Percentiles rank a stretch among this genome's conserved stretches.
Evolutionary conservation across 2,888 invertebrate species (phyloP).

Genomic region (Tipula vernalis): DNA sequence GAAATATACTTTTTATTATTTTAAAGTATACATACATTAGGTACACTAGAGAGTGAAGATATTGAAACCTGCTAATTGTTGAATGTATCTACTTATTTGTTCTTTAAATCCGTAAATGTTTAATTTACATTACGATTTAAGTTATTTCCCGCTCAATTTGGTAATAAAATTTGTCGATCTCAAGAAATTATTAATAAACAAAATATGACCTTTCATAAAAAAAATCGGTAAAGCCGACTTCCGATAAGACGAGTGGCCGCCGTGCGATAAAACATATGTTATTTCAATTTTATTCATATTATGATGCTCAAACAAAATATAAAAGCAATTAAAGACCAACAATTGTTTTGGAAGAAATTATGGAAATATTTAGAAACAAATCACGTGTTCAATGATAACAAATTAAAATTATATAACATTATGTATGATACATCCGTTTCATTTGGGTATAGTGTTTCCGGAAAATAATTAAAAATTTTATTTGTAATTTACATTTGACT

Average conservation of each 20-base stretch:
- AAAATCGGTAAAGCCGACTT: neutral
- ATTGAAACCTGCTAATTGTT: neutral
- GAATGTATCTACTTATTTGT: neutral
- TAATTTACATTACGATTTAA: neutral
- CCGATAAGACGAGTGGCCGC: neutral
- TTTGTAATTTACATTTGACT: neutral
- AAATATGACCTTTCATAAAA: neutral
- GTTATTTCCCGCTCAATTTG: neutral
- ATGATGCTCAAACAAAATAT: neutral
- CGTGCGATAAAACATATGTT: neutral
- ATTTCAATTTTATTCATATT: neutral
- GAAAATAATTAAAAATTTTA: neutral
- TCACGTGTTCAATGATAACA: neutral
- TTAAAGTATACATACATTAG: neutral
- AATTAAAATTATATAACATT: neutral
- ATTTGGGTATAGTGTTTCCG: neutral
- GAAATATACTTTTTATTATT: neutral
- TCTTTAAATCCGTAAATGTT: neutral
- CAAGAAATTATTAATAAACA: neutral
- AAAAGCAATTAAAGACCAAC: neutral
- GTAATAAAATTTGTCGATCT: neutral
- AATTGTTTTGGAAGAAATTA: neutral
- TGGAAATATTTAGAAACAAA: neutral
- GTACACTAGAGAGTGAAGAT: neutral
- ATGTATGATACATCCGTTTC: neutral